Conservation (phyloP, 2,888 invertebrate species). For the Anthophora plumipes region DNA sequence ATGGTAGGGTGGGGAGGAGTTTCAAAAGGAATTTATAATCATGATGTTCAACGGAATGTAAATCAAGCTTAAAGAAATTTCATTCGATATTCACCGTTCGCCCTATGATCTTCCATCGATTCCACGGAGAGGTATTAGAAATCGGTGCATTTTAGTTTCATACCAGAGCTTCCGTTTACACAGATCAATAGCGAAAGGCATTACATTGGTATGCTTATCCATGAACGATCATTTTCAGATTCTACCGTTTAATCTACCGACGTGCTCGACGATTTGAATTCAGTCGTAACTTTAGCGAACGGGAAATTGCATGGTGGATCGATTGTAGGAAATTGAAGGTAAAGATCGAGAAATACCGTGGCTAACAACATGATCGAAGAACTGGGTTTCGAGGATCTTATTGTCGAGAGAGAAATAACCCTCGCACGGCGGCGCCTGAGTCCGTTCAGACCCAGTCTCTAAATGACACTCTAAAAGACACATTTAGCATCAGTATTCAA, state of each 20-base stretch:
- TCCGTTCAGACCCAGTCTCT: no score
- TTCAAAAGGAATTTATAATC: neutral
- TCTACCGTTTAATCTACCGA: neutral
- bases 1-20: no score
- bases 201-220: neutral
- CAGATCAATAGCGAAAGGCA: no score
- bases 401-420: constrained; percentile 28
- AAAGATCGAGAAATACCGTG: neutral
- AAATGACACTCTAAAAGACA: no score
- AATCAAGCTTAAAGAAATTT: neutral
- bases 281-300: neutral
- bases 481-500: no score
- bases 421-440: no score
- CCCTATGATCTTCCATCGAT: neutral
- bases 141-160: constrained; percentile 22
- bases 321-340: neutral
- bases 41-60: neutral
- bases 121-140: constrained; percentile 20
- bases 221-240: neutral
- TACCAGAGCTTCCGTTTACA: no score
- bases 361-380: neutral
- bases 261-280: neutral
- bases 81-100: no score
- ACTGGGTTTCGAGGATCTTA: neutral
- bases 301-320: neutral